phyloP scores from a whole-genome alignment of 1,140 invertebrate genomes.

The Drosophila pandora region DNA sequence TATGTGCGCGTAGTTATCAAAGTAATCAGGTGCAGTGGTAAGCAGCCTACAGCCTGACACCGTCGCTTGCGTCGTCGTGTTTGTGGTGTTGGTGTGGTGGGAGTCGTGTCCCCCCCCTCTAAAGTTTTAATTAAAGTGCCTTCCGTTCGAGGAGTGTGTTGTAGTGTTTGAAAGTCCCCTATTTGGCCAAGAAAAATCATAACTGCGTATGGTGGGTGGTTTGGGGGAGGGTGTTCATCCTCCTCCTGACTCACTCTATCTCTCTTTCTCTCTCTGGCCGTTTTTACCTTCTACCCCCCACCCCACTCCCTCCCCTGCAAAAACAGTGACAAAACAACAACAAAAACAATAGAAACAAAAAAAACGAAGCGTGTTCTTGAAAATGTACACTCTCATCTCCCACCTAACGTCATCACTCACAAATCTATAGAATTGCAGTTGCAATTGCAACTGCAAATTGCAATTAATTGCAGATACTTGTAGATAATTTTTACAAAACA shows the following conservation, averaged over 20 bases:
- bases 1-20: background rate
- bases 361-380: constrained; percentile 4
- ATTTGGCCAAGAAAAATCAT: constrained; percentile 12
- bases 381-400: constrained; percentile 2
- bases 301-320: background rate
- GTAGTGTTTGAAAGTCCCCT: constrained; percentile 19
- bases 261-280: constrained; percentile 9
- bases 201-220: constrained; percentile 15
- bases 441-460: background rate
- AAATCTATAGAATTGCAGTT: background rate
- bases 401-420: background rate
- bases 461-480: background rate
- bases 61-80: background rate
- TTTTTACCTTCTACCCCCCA: background rate
- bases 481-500: background rate
- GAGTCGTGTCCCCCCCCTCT: constrained; percentile 45
- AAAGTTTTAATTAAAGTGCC: constrained; percentile 72
- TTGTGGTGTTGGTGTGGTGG: background rate
- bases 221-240: constrained; percentile 18
- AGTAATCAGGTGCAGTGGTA: background rate
- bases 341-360: background rate
- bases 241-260: constrained; percentile 10
- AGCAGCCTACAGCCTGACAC: background rate
- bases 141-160: background rate
- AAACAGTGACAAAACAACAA: constrained; percentile 14